phyloP scores from a whole-genome alignment of 1,140 invertebrate genomes.

The Brachionus asplanchnoidis region DNA sequence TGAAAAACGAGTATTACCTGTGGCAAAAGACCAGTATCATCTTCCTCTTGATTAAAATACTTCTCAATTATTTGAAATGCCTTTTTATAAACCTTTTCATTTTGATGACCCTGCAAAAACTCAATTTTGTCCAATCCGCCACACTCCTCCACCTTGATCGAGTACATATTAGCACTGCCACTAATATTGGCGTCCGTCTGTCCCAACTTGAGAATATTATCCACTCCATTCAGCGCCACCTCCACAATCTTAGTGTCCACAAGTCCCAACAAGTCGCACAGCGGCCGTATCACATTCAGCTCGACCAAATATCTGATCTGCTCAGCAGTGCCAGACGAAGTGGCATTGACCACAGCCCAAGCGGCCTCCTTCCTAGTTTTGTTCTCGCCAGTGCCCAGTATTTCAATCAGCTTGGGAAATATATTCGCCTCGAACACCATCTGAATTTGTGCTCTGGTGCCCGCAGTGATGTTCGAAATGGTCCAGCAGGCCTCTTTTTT shows the following conservation, averaged over 20 bases:
- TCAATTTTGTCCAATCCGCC: constrained; percentile 76
- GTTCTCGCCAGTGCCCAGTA: constrained; percentile 84
- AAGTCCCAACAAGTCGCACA: constrained; percentile 86
- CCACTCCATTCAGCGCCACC: constrained; percentile 88
- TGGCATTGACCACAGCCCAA: constrained; percentile 96
- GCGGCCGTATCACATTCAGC: constrained; percentile 78
- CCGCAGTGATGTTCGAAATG: constrained; percentile 93
- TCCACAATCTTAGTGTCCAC: constrained; percentile 95
- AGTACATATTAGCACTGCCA: constrained; percentile 77
- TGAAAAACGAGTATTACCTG: background rate
- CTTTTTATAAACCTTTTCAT: constrained; percentile 88
- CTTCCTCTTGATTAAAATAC: constrained; percentile 74
- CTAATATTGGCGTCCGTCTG: constrained; percentile 69
- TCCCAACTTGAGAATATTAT: constrained; percentile 88
- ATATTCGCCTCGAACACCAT: constrained; percentile 91
- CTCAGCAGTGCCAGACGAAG: constrained; percentile 84
- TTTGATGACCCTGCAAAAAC: constrained; percentile 86
- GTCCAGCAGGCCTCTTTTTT: constrained; percentile 97
- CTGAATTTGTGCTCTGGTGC: constrained; percentile 86
- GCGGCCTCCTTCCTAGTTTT: constrained; percentile 95
- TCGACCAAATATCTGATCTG: constrained; percentile 69
- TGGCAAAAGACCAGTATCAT: constrained; percentile 35
- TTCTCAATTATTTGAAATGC: constrained; percentile 89
- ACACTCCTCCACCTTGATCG: constrained; percentile 87
- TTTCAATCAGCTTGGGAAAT: constrained; percentile 83